Conservation (phyloP, 2,797 vertebrate species). For the Lateolabrax maculatus region DNA sequence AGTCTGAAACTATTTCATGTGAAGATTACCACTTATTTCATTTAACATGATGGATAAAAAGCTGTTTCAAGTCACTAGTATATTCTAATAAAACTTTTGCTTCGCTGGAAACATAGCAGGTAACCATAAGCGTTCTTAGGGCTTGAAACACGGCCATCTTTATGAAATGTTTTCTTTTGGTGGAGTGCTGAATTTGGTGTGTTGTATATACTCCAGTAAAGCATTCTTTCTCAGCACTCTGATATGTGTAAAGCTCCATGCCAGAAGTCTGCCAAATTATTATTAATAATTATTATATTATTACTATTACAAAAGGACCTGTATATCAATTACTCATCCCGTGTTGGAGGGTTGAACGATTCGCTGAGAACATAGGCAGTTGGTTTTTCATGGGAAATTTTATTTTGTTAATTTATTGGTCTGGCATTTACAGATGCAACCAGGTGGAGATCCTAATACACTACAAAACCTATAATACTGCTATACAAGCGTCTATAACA, state of each 20-base stretch:
- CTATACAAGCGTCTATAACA: too few relatives aligned
- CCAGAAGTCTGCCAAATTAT: background rate
- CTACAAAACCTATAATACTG: too few relatives aligned
- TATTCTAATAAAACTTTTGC: background rate
- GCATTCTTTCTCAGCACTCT: background rate
- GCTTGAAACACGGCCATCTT: background rate
- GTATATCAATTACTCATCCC: too few relatives aligned
- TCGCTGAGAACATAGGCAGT: too few relatives aligned
- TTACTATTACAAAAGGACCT: too few relatives aligned
- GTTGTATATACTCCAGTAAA: background rate
- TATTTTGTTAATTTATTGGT: too few relatives aligned
- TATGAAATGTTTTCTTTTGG: background rate
- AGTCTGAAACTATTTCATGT: constrained; percentile 13
- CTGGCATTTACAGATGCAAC: too few relatives aligned
- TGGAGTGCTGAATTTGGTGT: background rate
- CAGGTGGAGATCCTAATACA: too few relatives aligned
- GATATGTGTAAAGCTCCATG: background rate
- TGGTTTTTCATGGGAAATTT: too few relatives aligned
- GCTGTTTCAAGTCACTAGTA: background rate
- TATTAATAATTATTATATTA: too few relatives aligned
- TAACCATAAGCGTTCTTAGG: background rate
- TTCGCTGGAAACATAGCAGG: background rate
- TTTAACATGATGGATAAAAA: constrained; percentile 31
- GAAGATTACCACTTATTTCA: constrained; percentile 17
- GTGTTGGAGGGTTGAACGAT: too few relatives aligned